Evolutionary conservation across 2,113 vertebrate genomes (phyloP).

Genomic region (Rhynchopsitta pachyrhyncha): DNA sequence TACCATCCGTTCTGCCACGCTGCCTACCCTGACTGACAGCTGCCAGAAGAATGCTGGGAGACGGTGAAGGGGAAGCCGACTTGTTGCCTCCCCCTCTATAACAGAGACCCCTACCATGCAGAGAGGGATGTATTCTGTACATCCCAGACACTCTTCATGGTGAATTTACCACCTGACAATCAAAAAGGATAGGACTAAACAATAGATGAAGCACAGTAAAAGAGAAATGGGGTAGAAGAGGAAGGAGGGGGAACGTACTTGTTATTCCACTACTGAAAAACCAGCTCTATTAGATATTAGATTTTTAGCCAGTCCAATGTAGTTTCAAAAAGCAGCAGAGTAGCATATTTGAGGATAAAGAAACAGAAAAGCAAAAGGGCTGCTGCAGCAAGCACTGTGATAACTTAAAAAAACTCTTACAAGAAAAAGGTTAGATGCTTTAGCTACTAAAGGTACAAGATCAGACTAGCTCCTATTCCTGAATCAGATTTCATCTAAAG

Average conservation of each 20-base stretch:
- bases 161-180: conserved; percentile 25
- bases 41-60: not conserved
- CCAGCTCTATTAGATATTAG: not conserved
- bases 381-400: not conserved
- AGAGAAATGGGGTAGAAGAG: not conserved
- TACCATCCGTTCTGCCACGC: not conserved
- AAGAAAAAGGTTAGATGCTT: not conserved
- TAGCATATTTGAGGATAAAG: not conserved
- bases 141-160: not conserved
- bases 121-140: not conserved
- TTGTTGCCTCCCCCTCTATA: not conserved
- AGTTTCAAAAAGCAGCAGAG: not conserved
- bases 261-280: not conserved
- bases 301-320: not conserved
- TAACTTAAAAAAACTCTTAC: not conserved
- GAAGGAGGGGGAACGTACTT: not conserved
- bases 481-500: not conserved
- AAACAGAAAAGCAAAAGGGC: not conserved
- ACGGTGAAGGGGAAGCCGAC: not conserved
- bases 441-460: not conserved
- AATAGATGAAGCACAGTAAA: not conserved
- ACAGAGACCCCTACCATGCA: not conserved
- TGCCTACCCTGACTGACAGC: not conserved
- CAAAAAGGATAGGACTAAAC: conserved; percentile 3
- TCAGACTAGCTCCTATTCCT: not conserved